Evolutionary conservation across 2,888 invertebrate genomes (phyloP).

Genomic region (Colostygia pectinataria): DNA sequence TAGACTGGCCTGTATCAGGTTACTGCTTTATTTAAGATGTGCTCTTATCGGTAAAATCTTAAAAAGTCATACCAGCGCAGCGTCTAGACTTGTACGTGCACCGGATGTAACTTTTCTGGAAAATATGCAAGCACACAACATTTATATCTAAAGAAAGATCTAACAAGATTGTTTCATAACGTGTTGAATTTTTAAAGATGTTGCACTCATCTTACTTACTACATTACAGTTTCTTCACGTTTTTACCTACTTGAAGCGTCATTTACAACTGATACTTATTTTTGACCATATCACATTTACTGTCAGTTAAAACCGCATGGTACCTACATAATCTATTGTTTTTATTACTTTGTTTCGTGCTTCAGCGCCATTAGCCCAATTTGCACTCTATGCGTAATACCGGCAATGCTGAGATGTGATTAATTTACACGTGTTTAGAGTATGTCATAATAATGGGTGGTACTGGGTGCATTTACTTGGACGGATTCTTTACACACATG

Average conservation of each 20-base stretch:
- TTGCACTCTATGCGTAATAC: constrained; percentile 27
- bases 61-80: constrained; percentile 35
- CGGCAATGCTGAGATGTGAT: constrained; percentile 19
- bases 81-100: constrained; percentile 36
- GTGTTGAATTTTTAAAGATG: constrained; percentile 17
- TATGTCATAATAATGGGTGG: not conserved
- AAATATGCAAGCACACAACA: constrained; percentile 17
- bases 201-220: constrained; percentile 13
- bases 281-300: constrained; percentile 25
- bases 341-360: constrained; percentile 33
- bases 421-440: constrained; percentile 20
- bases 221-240: not conserved
- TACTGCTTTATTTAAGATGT: not conserved
- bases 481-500: too few species aligned
- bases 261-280: constrained; percentile 15
- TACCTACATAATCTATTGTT: constrained; percentile 31
- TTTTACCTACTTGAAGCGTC: constrained; percentile 11
- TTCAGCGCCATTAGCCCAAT: constrained; percentile 30
- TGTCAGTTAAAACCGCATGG: constrained; percentile 30
- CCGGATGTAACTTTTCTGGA: constrained; percentile 16
- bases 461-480: too few species aligned
- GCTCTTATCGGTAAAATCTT: constrained; percentile 18
- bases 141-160: constrained; percentile 9
- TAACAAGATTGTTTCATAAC: constrained; percentile 27
- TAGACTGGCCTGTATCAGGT: not conserved